These are phyloP conservation scores for Acropternis orthonyx DNA, from an alignment of 2,797 vertebrate species.

Conservation along the genomic window DNA sequence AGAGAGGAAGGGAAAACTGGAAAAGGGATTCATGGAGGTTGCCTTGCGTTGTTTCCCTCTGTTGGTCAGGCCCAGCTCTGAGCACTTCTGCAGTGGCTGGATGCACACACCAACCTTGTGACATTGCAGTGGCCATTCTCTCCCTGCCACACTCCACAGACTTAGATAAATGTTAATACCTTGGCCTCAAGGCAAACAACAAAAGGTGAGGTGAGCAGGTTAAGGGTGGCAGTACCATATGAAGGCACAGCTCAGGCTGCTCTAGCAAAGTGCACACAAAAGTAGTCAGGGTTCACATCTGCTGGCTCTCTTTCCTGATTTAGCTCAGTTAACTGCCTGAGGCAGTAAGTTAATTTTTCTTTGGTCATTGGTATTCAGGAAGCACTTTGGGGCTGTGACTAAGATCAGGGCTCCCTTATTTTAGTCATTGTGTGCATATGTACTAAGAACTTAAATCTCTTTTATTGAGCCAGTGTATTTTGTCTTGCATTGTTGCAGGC, in stretches of 20 bases:
- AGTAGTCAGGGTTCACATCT: not conserved
- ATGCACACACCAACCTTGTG: not conserved
- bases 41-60: not conserved
- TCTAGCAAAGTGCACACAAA: not conserved
- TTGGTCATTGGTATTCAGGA: constrained; percentile 13
- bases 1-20: not conserved
- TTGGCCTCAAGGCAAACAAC: not conserved
- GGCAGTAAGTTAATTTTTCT: constrained; percentile 8
- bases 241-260: not conserved
- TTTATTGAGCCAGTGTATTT: not conserved
- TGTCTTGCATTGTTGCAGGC: constrained; percentile 16
- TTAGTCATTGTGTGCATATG: not conserved
- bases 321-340: not conserved
- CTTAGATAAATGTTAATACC: not conserved
- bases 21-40: not conserved
- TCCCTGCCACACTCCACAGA: not conserved
- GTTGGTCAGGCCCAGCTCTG: not conserved
- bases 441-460: constrained; percentile 24
- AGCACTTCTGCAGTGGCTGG: not conserved
- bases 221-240: not conserved
- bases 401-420: not conserved
- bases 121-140: not conserved
- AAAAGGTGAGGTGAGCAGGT: not conserved
- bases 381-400: constrained; percentile 1
- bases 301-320: not conserved